phyloP scores from a whole-genome alignment of 2,113 vertebrate species.

The Petaurus breviceps region DNA sequence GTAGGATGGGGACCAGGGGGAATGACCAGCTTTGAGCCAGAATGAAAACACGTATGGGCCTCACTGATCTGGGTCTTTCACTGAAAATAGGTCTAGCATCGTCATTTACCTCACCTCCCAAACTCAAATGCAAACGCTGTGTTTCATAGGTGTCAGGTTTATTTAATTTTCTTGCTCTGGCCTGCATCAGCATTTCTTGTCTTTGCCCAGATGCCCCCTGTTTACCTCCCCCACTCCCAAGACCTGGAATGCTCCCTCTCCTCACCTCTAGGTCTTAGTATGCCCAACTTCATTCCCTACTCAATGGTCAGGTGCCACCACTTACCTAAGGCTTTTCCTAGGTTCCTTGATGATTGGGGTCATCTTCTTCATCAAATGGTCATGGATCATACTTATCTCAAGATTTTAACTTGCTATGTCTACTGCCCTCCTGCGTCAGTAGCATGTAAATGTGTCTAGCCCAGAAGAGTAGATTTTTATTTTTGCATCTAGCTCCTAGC shows the following conservation, averaged over 20 bases:
- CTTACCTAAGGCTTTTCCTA: neutral
- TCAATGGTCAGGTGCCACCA: neutral
- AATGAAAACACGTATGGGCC: slow-evolving; percentile 18
- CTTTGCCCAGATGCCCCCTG: neutral
- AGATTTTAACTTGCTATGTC: neutral
- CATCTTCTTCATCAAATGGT: neutral
- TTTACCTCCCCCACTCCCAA: neutral
- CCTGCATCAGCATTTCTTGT: neutral
- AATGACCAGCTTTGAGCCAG: neutral
- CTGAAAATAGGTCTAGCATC: neutral
- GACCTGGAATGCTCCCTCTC: neutral
- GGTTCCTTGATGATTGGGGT: neutral
- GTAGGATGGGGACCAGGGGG: neutral
- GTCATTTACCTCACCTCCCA: neutral
- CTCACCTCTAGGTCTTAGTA: neutral
- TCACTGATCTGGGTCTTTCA: slow-evolving; percentile 35
- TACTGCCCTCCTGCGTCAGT: neutral
- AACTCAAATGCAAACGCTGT: neutral
- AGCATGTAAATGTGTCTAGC: neutral
- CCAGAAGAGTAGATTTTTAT: neutral
- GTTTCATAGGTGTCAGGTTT: neutral
- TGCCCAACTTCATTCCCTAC: neutral
- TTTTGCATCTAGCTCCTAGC: neutral
- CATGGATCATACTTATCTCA: neutral
- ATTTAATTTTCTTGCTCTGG: neutral